Evolutionary conservation across 2,113 vertebrate genomes (phyloP).

Genomic region (Ailurus styani): DNA sequence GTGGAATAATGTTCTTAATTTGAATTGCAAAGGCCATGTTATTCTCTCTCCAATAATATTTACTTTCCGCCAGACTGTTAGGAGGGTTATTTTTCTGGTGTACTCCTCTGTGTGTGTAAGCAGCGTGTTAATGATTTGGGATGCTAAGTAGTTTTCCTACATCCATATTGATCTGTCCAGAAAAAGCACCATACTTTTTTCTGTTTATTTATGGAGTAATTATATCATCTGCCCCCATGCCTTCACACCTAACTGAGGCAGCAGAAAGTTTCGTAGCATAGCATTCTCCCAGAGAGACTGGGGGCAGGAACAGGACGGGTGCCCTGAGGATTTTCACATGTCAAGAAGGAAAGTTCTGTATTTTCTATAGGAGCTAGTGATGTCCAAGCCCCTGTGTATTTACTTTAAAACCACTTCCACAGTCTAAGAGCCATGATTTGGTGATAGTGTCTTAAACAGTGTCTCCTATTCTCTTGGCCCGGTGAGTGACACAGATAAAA

Average conservation of each 20-base stretch:
- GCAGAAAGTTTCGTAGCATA: neutral
- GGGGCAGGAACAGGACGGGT: neutral
- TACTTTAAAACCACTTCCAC: neutral
- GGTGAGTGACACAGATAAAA: neutral
- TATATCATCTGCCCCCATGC: neutral
- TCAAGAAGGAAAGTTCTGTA: neutral
- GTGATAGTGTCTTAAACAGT: neutral
- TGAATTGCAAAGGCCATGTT: neutral
- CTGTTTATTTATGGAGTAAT: neutral
- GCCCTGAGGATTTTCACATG: neutral
- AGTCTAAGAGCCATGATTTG: neutral
- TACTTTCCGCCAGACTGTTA: neutral
- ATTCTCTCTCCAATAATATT: slow-evolving; percentile 9
- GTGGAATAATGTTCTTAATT: neutral
- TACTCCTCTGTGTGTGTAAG: neutral
- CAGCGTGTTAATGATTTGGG: neutral
- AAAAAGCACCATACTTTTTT: neutral
- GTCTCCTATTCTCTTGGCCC: neutral
- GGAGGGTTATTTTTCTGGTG: neutral
- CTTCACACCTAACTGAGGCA: neutral
- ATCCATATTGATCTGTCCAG: neutral
- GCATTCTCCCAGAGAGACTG: neutral
- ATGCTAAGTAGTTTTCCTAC: neutral
- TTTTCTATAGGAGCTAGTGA: neutral
- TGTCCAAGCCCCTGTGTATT: neutral